Conservation (phyloP, 2,113 vertebrate species). For the Lophura nycthemera region DNA sequence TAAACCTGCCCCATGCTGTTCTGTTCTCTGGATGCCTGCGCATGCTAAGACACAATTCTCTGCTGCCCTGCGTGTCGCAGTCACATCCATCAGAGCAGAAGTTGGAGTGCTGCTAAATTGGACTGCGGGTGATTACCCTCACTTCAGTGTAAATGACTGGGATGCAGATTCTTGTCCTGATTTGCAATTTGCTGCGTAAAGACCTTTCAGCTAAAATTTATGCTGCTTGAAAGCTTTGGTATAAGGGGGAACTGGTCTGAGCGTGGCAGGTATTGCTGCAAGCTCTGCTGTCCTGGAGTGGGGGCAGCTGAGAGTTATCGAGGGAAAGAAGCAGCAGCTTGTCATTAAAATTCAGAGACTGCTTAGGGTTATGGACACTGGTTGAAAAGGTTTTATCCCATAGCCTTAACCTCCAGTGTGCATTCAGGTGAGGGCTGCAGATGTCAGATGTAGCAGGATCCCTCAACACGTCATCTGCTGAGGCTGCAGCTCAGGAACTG, state of each 20-base stretch:
- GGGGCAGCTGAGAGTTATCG: neutral
- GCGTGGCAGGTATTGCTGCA: neutral
- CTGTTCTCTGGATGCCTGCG: neutral
- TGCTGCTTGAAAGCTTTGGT: neutral
- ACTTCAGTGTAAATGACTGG: neutral
- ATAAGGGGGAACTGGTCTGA: accelerated
- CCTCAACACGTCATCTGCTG: neutral
- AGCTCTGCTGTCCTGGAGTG: neutral
- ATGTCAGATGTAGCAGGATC: neutral
- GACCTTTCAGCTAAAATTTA: neutral
- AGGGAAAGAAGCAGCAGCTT: neutral
- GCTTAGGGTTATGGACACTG: accelerated
- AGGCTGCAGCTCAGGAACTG: neutral
- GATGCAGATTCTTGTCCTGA: neutral
- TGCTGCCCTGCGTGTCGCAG: neutral
- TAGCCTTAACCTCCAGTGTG: neutral
- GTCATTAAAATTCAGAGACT: neutral
- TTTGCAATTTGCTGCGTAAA: neutral
- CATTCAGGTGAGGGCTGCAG: neutral
- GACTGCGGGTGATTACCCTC: neutral
- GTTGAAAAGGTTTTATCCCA: neutral
- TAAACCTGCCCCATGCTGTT: neutral
- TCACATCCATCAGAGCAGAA: neutral
- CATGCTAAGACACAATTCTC: neutral
- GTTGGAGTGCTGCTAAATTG: neutral